These are phyloP conservation scores for Clarias platycephalus DNA, from an alignment of 2,797 vertebrate species.

Conservation along the genomic window DNA sequence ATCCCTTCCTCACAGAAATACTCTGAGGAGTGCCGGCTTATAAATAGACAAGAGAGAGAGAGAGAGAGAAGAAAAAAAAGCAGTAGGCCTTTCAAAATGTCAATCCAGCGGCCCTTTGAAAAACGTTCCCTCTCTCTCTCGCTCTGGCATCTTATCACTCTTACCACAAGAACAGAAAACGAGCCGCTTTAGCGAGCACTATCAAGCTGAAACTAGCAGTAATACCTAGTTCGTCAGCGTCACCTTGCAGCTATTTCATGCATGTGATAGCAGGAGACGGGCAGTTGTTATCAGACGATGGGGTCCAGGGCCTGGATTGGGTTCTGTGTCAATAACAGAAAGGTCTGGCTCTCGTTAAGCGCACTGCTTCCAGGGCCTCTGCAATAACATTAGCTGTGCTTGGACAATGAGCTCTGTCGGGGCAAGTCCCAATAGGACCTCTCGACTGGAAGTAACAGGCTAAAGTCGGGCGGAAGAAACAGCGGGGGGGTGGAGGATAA, in stretches of 20 bases:
- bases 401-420: constrained; percentile 79
- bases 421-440: constrained; percentile 79
- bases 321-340: constrained; percentile 63
- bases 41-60: constrained; percentile 56
- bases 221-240: constrained; percentile 37
- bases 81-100: constrained; percentile 54
- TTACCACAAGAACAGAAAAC: constrained; percentile 37
- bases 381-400: constrained; percentile 71
- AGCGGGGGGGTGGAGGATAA: constrained; percentile 24
- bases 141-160: constrained; percentile 47
- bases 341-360: constrained; percentile 42
- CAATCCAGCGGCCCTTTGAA: constrained; percentile 50
- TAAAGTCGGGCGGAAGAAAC: constrained; percentile 64
- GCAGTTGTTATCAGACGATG: constrained; percentile 55
- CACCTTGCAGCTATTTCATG: constrained; percentile 48
- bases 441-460: constrained; percentile 82
- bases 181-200: constrained; percentile 31
- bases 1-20: constrained; percentile 55
- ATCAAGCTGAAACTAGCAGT: constrained; percentile 18
- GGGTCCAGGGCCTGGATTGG: constrained; percentile 29
- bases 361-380: constrained; percentile 70
- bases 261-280: constrained; percentile 49
- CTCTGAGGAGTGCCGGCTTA: constrained; percentile 52
- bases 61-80: constrained; percentile 21
- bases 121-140: constrained; percentile 19